Evolutionary conservation across 2,888 invertebrate genomes (phyloP).

Genomic region (Orthosia incerta): DNA sequence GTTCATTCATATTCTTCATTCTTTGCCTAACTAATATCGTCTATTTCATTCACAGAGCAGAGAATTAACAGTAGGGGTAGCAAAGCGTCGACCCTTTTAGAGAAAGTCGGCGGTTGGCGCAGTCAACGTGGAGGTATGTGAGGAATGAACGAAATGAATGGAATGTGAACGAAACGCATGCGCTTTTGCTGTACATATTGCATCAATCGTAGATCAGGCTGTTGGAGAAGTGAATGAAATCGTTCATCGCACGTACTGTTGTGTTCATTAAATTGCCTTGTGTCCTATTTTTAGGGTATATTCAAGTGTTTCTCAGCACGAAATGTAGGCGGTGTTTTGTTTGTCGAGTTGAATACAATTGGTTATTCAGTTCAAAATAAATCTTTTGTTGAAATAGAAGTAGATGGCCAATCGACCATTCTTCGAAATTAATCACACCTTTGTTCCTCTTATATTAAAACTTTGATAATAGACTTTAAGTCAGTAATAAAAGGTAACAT

Average conservation of each 20-base stretch:
- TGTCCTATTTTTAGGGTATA: slow-evolving; percentile 1
- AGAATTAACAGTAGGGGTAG: slow-evolving; percentile 89
- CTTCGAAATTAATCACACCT: slow-evolving; percentile 27
- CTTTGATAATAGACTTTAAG: slow-evolving; percentile 30
- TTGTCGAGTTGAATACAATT: slow-evolving; percentile 8
- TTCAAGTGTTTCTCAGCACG: not conserved
- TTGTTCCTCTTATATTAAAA: slow-evolving; percentile 39
- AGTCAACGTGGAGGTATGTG: slow-evolving; percentile 90
- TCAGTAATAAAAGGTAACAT: slow-evolving; percentile 14
- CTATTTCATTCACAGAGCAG: slow-evolving; percentile 88
- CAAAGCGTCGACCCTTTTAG: slow-evolving; percentile 84
- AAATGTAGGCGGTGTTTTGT: slow-evolving; percentile 15
- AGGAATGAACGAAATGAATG: slow-evolving; percentile 46
- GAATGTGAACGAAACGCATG: slow-evolving; percentile 71
- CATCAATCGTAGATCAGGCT: slow-evolving; percentile 43
- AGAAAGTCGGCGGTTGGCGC: slow-evolving; percentile 89
- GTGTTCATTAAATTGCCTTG: slow-evolving; percentile 21
- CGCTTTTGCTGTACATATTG: slow-evolving; percentile 73
- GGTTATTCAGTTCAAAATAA: slow-evolving; percentile 11
- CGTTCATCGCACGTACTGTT: slow-evolving; percentile 58
- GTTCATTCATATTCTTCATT: not conserved
- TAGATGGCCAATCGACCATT: slow-evolving; percentile 23
- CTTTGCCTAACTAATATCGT: slow-evolving; percentile 61
- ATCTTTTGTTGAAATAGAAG: slow-evolving; percentile 24
- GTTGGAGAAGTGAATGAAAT: slow-evolving; percentile 39